Evolutionary conservation across 2,113 vertebrate genomes (phyloP).

Genomic region (Riparia riparia): DNA sequence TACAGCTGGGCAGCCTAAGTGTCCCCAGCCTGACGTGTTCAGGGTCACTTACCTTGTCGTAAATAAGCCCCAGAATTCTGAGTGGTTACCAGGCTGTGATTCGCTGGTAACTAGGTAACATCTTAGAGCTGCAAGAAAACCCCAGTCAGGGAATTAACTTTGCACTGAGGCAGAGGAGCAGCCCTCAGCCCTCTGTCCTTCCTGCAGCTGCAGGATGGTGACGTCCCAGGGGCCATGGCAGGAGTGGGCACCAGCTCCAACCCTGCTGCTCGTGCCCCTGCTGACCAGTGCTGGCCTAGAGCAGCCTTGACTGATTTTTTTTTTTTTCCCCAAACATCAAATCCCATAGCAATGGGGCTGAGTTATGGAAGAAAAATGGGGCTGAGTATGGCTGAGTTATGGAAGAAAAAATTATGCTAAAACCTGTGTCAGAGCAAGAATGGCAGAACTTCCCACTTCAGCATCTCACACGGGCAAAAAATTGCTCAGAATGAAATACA

Average conservation of each 20-base stretch:
- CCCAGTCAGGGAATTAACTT: background rate
- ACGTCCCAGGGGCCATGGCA: background rate
- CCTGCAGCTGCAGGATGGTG: background rate
- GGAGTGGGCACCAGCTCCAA: background rate
- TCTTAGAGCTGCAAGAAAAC: background rate
- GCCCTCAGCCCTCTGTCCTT: background rate
- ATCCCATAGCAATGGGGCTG: background rate
- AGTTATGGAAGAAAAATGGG: background rate
- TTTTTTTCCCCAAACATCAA: background rate
- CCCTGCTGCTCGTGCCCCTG: background rate
- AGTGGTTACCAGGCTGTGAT: background rate
- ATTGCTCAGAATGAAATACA: background rate
- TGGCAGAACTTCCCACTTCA: background rate
- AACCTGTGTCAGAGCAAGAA: background rate
- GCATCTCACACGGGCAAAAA: background rate
- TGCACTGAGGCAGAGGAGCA: background rate
- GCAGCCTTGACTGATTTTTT: background rate
- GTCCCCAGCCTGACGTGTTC: background rate
- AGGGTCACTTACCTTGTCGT: background rate
- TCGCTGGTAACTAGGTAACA: constrained; percentile 24
- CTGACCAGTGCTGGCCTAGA: background rate
- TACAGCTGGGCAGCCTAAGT: background rate
- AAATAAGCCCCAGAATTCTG: background rate
- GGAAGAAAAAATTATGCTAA: background rate
- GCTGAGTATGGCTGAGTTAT: background rate